A percentile compares a stretch with the other conserved stretches of the same genome.
Evolutionary conservation across 2,888 invertebrate species (phyloP).

Genomic region (Schizaphis graminum): DNA sequence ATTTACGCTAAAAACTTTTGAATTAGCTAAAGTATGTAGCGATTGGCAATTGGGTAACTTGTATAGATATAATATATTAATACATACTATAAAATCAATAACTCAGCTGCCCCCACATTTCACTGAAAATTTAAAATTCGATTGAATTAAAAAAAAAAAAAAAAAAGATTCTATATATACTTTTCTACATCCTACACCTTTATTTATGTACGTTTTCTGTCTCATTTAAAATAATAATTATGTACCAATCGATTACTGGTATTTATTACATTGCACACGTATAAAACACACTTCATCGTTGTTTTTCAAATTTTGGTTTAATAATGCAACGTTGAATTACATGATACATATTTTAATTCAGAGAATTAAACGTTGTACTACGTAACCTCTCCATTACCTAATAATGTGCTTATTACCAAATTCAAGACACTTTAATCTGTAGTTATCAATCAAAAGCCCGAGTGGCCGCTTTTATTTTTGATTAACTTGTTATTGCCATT

Average conservation of each 20-base stretch:
- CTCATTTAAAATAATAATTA: background rate
- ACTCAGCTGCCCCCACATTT: background rate
- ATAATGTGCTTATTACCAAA: background rate
- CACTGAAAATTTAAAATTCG: background rate
- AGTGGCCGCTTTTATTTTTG: background rate
- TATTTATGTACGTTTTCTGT: background rate
- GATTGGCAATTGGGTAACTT: background rate
- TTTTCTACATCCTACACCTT: background rate
- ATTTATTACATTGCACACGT: background rate
- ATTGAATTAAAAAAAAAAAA: background rate
- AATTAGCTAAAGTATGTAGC: background rate
- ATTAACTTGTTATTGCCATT: background rate
- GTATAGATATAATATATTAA: background rate
- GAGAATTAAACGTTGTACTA: background rate
- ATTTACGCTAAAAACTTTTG: background rate
- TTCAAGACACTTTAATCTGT: background rate
- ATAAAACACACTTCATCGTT: background rate
- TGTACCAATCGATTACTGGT: background rate
- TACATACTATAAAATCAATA: background rate
- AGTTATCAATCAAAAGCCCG: background rate
- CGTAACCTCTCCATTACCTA: background rate
- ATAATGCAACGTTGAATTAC: background rate
- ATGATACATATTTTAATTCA: background rate
- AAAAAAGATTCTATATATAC: background rate
- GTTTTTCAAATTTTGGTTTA: background rate